Percentiles rank a stretch among this genome's conserved stretches.
These are phyloP conservation scores for Harpagifer antarcticus DNA, from an alignment of 2,797 vertebrate species.

Conservation along the genomic window DNA sequence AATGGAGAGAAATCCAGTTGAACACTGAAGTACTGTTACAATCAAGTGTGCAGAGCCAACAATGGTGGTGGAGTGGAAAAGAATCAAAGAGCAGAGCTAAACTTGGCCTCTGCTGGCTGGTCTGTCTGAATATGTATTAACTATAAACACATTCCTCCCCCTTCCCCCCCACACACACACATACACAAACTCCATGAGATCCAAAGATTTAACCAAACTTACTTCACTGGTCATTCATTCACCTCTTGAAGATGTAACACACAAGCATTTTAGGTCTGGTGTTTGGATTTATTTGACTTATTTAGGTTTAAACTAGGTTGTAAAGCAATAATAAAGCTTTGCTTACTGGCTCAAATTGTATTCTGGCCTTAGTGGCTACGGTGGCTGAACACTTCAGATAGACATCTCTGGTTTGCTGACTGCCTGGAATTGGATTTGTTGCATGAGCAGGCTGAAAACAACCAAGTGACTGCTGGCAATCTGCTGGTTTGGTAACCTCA, in stretches of 20 bases:
- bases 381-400: constrained; percentile 63
- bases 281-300: constrained; percentile 26
- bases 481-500: constrained; percentile 70
- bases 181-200: neutral
- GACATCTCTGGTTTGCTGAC: constrained; percentile 73
- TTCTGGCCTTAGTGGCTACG: constrained; percentile 60
- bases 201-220: neutral
- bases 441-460: constrained; percentile 78
- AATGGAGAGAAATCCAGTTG: constrained; percentile 39
- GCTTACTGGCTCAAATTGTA: constrained; percentile 49
- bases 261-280: constrained; percentile 13
- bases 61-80: constrained; percentile 45
- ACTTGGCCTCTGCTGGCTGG: constrained; percentile 32
- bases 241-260: constrained; percentile 17
- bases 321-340: constrained; percentile 51
- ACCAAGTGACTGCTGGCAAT: constrained; percentile 65
- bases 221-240: neutral
- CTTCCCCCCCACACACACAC: neutral
- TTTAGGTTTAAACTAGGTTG: constrained; percentile 34
- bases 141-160: neutral
- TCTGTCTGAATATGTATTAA: constrained; percentile 37
- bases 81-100: constrained; percentile 27
- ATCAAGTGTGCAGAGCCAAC: constrained; percentile 55
- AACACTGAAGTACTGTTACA: constrained; percentile 48
- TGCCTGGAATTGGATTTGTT: constrained; percentile 78